Evolutionary conservation across 2,888 invertebrate species (phyloP).

Genomic region (Rosalia funebris): DNA sequence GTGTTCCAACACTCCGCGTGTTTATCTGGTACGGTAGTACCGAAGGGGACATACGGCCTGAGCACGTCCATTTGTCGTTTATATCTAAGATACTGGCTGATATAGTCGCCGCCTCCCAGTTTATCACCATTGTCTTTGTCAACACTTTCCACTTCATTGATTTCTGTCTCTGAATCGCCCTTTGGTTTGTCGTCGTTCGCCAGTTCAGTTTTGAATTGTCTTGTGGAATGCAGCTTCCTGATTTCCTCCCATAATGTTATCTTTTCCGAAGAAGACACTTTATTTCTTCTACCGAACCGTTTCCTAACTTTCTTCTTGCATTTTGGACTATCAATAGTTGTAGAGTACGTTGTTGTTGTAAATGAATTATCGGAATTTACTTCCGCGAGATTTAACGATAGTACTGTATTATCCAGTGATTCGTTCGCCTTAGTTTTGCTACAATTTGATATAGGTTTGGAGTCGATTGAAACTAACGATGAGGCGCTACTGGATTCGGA

Average conservation of each 20-base stretch:
- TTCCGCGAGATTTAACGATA: slow-evolving; percentile 22
- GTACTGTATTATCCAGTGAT: not conserved
- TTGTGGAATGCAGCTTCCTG: not conserved
- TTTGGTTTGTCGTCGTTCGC: not conserved
- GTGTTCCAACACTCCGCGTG: not conserved
- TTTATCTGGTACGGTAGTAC: not conserved
- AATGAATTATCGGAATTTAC: slow-evolving; percentile 18
- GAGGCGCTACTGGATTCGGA: slow-evolving; percentile 1
- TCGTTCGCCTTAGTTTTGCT: not conserved
- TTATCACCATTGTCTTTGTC: slow-evolving; percentile 8
- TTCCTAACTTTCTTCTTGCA: not conserved
- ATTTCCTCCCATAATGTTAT: slow-evolving; percentile 13
- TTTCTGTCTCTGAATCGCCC: not conserved
- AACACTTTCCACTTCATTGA: not conserved
- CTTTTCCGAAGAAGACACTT: not conserved
- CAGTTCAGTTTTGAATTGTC: not conserved
- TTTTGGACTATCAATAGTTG: slow-evolving; percentile 10
- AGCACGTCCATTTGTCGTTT: slow-evolving; percentile 22
- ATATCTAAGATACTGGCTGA: slow-evolving; percentile 24
- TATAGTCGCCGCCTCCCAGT: too few relatives aligned
- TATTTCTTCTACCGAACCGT: slow-evolving; percentile 1
- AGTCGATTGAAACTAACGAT: slow-evolving; percentile 4
- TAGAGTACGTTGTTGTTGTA: slow-evolving; percentile 25
- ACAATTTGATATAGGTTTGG: not conserved
- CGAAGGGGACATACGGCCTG: slow-evolving; percentile 13